These are phyloP conservation scores for Lophius americanus DNA, from an alignment of 2,797 vertebrate genomes.

Conservation along the genomic window DNA sequence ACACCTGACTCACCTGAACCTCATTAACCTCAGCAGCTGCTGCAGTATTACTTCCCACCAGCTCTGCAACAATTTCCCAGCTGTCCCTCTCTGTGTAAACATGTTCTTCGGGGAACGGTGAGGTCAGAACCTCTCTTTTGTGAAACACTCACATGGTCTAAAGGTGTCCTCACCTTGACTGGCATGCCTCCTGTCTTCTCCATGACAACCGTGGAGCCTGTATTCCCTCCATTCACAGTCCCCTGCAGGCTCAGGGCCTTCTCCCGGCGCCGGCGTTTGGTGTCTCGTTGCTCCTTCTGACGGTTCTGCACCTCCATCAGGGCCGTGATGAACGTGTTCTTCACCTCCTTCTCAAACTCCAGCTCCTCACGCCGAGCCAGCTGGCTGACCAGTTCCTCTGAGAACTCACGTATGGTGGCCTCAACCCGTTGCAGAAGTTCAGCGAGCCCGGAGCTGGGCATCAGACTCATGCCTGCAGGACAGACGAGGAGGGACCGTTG, in stretches of 20 bases:
- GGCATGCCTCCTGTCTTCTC: constrained; percentile 89
- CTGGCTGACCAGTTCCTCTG: constrained; percentile 92
- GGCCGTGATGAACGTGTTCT: constrained; percentile 93
- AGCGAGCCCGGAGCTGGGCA: constrained; percentile 82
- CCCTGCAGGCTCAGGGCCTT: constrained; percentile 90
- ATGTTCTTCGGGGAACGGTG: too few species aligned
- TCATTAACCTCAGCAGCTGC: too few species aligned
- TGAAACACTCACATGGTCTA: too few species aligned
- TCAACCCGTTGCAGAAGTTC: constrained; percentile 88
- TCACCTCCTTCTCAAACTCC: constrained; percentile 95
- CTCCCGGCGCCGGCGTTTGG: constrained; percentile 88
- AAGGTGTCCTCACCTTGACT: constrained; percentile 81
- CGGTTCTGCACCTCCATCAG: constrained; percentile 95
- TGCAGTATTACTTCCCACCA: too few species aligned
- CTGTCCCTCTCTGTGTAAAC: too few species aligned
- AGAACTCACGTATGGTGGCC: constrained; percentile 86
- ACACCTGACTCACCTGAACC: too few species aligned
- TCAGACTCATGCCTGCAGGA: constrained; percentile 84
- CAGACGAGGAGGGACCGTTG: background rate
- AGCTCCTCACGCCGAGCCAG: constrained; percentile 91
- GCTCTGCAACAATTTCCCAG: too few species aligned
- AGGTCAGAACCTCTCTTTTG: too few species aligned
- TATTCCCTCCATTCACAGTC: constrained; percentile 34
- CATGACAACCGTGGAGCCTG: constrained; percentile 12
- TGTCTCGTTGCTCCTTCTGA: constrained; percentile 91